Evolutionary conservation across 2,797 vertebrate species (phyloP).

Genomic region (Novumbra hubbsi): DNA sequence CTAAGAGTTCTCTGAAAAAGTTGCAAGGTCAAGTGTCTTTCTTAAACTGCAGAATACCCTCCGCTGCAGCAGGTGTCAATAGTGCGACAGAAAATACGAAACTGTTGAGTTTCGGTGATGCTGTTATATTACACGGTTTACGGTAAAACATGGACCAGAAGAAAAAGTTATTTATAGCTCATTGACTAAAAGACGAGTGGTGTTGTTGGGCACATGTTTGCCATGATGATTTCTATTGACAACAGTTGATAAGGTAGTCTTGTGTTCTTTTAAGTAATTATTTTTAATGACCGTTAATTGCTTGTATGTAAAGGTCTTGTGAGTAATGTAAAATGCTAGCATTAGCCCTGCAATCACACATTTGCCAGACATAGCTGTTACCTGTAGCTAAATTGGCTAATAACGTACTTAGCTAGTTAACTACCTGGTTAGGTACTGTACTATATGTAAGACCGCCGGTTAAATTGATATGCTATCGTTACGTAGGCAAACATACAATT

Average conservation of each 20-base stretch:
- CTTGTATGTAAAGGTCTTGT: not conserved
- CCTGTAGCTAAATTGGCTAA: not conserved
- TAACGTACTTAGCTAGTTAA: not conserved
- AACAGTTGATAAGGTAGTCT: not conserved
- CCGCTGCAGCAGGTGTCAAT: not conserved
- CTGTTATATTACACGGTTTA: slow-evolving; percentile 24
- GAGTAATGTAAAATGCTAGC: not conserved
- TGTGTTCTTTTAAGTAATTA: too few relatives aligned
- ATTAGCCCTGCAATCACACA: not conserved
- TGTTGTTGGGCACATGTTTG: slow-evolving; percentile 11
- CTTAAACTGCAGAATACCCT: not conserved
- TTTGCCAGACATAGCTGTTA: not conserved
- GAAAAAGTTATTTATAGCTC: slow-evolving; percentile 16
- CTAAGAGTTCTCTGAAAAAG: too few relatives aligned
- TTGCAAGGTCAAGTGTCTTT: too few relatives aligned
- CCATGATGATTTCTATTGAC: not conserved
- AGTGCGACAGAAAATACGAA: not conserved
- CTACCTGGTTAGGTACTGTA: not conserved
- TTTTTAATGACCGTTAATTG: not conserved
- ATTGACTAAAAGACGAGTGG: not conserved
- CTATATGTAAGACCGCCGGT: too few relatives aligned
- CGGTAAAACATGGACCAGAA: slow-evolving; percentile 65
- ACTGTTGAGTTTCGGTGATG: not conserved
- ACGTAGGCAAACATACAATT: not conserved
- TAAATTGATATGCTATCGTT: not conserved